Evolutionary conservation across 1,140 invertebrate species (phyloP), one percentile per base, ranked within the genome.

Genomic region (Proales similis): DNA sequence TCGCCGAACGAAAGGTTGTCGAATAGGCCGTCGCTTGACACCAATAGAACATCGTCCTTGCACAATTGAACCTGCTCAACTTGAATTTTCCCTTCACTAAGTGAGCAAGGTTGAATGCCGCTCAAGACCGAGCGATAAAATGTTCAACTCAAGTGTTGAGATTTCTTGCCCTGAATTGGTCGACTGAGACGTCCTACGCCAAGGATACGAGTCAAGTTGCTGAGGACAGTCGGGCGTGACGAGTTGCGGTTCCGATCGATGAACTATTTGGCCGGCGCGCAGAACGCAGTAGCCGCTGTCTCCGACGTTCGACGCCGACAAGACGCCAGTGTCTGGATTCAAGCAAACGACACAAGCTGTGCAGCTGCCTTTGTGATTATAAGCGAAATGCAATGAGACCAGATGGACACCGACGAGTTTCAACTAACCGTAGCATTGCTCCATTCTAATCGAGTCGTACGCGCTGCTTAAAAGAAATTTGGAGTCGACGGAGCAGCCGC

Each of bases 251-350:
- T 88, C 85, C 0, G 88, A 92, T 60, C 88, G 82, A 74, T 92
- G 87, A 17, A 96, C 83, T n/a, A 96, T 83, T 66, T 86, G 81
- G 22, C 78, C 80, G 60, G 84, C 81, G 14, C 92, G 80, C 33
- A 95, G 86, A 36, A 96, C 84, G 72, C 95, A 83, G 74, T 90
- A 96, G n/a, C 92, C 93, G 70, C 90, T 94, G 76, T 97, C 93
- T 12, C 93, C 93, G 66, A 97, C 89, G 78, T 97, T 97, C 9
- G 92, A 91, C 4, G 91, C 86, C 68, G 91, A 90, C 67, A 96
- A 82, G 62, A 84, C 86, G 69, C 84, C 85, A 63, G 87, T 90
- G 69, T 86, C 85, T 67, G 86, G 83, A 75, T 92, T 88, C 39
- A 97, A 76, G 47, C 94, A 84, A 66, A 96, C 84, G 30, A 97